Conservation (phyloP, 2,113 vertebrate genomes). For the Isurus oxyrinchus region DNA sequence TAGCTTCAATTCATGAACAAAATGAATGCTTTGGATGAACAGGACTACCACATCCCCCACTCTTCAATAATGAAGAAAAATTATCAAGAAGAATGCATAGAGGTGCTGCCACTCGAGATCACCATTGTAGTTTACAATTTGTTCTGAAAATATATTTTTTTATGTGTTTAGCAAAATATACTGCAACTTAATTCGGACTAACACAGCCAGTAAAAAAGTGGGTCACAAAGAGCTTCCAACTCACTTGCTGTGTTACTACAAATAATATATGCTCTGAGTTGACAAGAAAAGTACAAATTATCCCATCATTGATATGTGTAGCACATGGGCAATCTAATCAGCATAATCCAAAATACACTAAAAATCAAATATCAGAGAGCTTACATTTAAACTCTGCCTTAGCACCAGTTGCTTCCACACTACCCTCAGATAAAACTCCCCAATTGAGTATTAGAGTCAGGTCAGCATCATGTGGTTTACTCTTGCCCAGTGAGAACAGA, state of each 20-base stretch:
- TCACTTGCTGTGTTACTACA: not conserved
- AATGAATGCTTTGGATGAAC: not conserved
- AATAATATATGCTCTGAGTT: not conserved
- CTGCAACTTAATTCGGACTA: not conserved
- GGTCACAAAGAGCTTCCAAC: not conserved
- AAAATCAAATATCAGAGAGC: not conserved
- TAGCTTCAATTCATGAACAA: not conserved
- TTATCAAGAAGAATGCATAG: not conserved
- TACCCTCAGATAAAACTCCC: not conserved
- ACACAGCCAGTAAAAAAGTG: not conserved
- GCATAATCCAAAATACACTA: not conserved
- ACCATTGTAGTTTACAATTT: not conserved
- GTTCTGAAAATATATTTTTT: not conserved
- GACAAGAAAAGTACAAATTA: not conserved
- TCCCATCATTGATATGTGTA: not conserved
- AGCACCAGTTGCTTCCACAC: not conserved
- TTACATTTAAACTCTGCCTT: not conserved
- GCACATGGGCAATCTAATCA: not conserved
- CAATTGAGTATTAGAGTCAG: not conserved
- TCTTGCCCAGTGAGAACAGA: slow-evolving; percentile 27
- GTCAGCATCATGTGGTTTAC: not conserved
- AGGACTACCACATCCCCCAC: not conserved
- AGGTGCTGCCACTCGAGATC: no score
- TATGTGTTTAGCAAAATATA: not conserved
- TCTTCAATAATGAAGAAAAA: not conserved